Conservation (phyloP, 2,797 vertebrate species). For the Stomatorhinus walkeri region DNA sequence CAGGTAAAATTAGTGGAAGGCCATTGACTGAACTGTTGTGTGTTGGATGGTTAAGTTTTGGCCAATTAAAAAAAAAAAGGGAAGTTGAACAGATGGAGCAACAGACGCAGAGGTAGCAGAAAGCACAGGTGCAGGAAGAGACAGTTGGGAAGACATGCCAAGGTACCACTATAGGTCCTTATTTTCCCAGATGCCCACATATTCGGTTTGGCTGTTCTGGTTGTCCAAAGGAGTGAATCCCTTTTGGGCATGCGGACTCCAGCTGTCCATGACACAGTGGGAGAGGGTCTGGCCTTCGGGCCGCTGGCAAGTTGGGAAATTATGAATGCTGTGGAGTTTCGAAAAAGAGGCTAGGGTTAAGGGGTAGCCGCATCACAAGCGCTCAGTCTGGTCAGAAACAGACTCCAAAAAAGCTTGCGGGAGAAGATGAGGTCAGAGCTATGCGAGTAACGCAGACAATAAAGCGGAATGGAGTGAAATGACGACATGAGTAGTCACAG, state of each 20-base stretch:
- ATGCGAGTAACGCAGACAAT: background rate
- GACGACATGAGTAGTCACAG: background rate
- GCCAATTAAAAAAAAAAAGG: background rate
- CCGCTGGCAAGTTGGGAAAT: background rate
- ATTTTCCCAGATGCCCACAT: constrained; percentile 14
- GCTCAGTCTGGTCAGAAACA: background rate
- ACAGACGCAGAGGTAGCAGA: constrained; percentile 1
- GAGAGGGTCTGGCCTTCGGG: background rate
- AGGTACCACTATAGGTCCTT: constrained; percentile 10
- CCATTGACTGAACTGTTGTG: background rate
- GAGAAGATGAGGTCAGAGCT: background rate
- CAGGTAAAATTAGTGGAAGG: background rate
- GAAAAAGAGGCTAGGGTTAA: background rate
- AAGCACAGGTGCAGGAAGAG: constrained; percentile 12
- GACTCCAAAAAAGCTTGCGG: background rate
- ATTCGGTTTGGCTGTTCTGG: constrained; percentile 6
- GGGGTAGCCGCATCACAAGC: background rate
- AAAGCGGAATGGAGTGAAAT: background rate
- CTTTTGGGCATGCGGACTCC: background rate
- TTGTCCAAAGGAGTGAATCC: constrained; percentile 8
- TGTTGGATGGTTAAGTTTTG: background rate
- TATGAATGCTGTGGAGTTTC: background rate
- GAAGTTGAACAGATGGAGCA: constrained; percentile 11
- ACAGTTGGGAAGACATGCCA: constrained; percentile 17
- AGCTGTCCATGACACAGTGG: background rate